Base-by-base conservation (phyloP, 1,140 invertebrate genomes). In the Drosophila serrata region DNA sequence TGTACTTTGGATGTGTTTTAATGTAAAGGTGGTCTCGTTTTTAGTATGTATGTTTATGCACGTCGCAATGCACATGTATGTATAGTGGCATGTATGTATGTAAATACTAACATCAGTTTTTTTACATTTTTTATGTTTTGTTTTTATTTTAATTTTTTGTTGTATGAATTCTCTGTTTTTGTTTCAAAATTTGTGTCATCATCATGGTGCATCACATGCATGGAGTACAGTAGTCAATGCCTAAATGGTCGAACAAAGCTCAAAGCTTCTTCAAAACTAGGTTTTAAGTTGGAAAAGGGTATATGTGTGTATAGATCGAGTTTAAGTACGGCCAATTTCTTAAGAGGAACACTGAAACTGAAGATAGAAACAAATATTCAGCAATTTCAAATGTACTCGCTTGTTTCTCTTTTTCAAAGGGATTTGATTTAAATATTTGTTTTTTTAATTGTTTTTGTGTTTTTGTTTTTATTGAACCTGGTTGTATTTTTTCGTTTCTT, bases 161-260 rank as follows among this genome's bases (percentile, higher is more conserved):
- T 46, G 46, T 57, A 33, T 72, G 45, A 57, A 43, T 74, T 46
- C 31, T 24, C 35, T 65, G 15, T 40, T 40, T 33, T 59, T 69
- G 22, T 49, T 55, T 75, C 15, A 58, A 75, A 76, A 75, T 75
- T 63, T 75, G 60, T 72, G 68, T 70, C 40, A 65, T 69, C 40
- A 67, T 69, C 6, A 12, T 65, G 67, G 53, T 72, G 69, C 67
- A 73, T 73, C 69, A 73, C 53, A 73, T 73, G 69, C 69, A 73
- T 72, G 69, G 69, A 73, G 69, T 72, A 72, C 51, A 72, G 65
- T 73, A 72, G 62, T 69, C 62, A 69, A 67, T 69, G 65, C 65
- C 65, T 69, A 69, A 69, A 69, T 53, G 65, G 62, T 69, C 65
- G 68, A 72, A 72, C 65, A 72, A 72, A 72, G 69, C 65, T 73